A percentile compares a stretch with the other conserved stretches of the same genome.
phyloP scores from a whole-genome alignment of 2,888 invertebrate species.

The Pammene aurita region DNA sequence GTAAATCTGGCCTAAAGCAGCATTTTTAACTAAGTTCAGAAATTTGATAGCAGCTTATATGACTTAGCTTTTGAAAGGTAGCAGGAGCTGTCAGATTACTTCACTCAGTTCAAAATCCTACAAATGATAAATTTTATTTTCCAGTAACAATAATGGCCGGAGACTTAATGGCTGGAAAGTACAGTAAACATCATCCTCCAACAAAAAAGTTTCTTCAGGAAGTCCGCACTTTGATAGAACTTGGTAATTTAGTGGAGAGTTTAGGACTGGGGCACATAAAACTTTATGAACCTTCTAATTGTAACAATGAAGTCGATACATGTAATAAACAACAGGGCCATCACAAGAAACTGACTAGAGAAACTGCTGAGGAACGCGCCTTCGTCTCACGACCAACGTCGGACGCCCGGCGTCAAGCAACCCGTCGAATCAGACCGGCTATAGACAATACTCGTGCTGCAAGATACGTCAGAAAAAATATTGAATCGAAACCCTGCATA shows the following conservation, averaged over 20 bases:
- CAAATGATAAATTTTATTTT: neutral
- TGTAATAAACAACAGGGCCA: neutral
- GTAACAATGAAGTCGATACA: neutral
- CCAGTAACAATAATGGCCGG: neutral
- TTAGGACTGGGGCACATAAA: neutral
- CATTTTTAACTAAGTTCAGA: too few relatives aligned
- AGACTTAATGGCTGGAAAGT: neutral
- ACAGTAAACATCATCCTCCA: slow-evolving; percentile 3
- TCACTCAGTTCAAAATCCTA: too few relatives aligned
- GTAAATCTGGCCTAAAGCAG: too few relatives aligned
- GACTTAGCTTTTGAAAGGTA: too few relatives aligned
- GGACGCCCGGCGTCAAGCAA: neutral
- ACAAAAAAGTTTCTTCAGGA: slow-evolving; percentile 12
- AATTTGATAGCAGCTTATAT: too few relatives aligned
- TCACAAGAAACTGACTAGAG: neutral
- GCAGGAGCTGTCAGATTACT: neutral
- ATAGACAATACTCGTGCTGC: neutral
- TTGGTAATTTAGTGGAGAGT: slow-evolving; percentile 10
- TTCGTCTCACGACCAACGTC: neutral
- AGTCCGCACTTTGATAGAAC: slow-evolving; percentile 16
- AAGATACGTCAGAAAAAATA: neutral
- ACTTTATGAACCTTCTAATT: neutral
- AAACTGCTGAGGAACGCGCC: neutral
- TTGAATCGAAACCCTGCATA: neutral
- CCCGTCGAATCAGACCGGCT: neutral